Evolutionary conservation across 2,113 vertebrate species (phyloP), one percentile per base, ranked within the genome.

Genomic region (Oxyura jamaicensis): DNA sequence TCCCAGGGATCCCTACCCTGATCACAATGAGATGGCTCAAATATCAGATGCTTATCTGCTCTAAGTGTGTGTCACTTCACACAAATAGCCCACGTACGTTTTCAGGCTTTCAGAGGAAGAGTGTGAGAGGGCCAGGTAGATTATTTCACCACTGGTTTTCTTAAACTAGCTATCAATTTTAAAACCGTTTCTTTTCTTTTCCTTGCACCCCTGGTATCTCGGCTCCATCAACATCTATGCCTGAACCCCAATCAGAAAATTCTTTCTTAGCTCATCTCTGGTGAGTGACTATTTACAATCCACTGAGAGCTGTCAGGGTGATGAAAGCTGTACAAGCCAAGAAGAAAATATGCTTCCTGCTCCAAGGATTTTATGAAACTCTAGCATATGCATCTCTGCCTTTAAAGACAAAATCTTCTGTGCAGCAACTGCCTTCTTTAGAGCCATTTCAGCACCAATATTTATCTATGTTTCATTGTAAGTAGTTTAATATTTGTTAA

Each of bases 391-490:
- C 31, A 91, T 58, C 31, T 19, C n/a, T 21, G 36, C 21, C 65
- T 69, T 78, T 50, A 31, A 25, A 62, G 67, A n/a, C 28, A 62
- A 91, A 75, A 87, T 31, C 9, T 80, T 87, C 39, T 29, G 53
- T 0, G 0, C 13, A 25, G 22, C 3, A 6, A 52, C 53, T 59
- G 50, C 33, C n/a, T 63, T 74, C 52, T 85, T 92, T 5, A 4
- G 53, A 92, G 68, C 19, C 4, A 92, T 67, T 85, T 90, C 25
- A 68, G 53, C 35, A 74, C 44, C 35, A 86, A 82, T 95, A 84
- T 91, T 95, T 93, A 76, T 83, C 63, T 71, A 23, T 68, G 55
- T 96, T 89, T 90, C 76, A 85, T 83, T 86, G 50, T 65, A 88
- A 71, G 16, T 63, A 23, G 52, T 53, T 88, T 4, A 84, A 41